Base-by-base conservation (phyloP, 2,113 vertebrate species). In the Gadus chalcogrammus region DNA sequence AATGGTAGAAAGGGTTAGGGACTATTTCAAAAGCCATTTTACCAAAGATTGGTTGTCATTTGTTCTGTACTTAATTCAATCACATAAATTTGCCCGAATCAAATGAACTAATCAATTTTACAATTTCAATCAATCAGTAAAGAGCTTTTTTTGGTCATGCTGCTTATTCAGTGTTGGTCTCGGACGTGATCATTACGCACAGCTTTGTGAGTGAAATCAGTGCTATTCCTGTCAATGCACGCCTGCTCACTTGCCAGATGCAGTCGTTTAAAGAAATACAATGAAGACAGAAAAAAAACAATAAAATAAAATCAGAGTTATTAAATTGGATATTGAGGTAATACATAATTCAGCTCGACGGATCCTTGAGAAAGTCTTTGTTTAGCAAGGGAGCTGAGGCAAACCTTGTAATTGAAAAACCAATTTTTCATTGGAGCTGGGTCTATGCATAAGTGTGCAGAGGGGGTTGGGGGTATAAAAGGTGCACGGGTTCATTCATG, bases 301-400 rank as follows among this genome's bases (percentile, higher is more conserved):
- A 92, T 91, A 88, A 89, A 88, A 81, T 77, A 75, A 90, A 89
- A 90, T 90, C 81, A n/a, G 82, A 88, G 82, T 92, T 91, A 91
- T 91, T 92, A 91, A 91, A 92, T 89, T 91, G 87, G 87, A 92
- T 91, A 88, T 90, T 91, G 87, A 73, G 2, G 84, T 90, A 88
- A 91, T 90, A 88, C 87, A 89, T 91, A 90, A 91, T 88, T 82
- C 85, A 88, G 86, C 88, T 85, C 86, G 86, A 84, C 83, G 82
- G 80, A 85, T 89, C 80, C 55, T 74, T 74, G 74, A 81, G 80
- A 92, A 91, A 88, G 84, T 90, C 90, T 90, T 93, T 92, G 91
- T 92, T 91, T 90, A 88, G 89, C 82, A 83, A 81, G 84, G 82
- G 84, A 88, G 83, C 74, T 65, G 81, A 84, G 85, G 81, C 82